Base-by-base conservation (phyloP, 1,140 invertebrate genomes). In the Micrasema minimum region DNA sequence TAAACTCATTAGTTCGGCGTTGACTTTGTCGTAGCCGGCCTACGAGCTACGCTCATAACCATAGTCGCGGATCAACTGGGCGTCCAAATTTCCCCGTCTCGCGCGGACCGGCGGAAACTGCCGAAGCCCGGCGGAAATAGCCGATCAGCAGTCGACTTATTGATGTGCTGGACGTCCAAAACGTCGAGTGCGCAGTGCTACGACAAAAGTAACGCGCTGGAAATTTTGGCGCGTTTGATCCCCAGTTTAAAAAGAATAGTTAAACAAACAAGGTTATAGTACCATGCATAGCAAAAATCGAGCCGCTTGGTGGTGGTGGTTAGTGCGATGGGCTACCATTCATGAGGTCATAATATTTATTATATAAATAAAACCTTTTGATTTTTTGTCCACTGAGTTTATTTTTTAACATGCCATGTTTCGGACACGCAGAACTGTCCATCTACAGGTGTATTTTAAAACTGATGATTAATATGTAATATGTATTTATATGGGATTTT, bases 61-160 rank as follows among this genome's bases (percentile, higher is more conserved):
- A 41, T 64, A 64, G 61, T 41, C 26, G 10, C 55, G 20, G 38
- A 62, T 22, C n/a, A 50, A 70, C 57, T 62, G 68, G 50, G 48
- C 26, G 46, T 45, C 51, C 51, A 51, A 45, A 59, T 59, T 35
- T 16, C 16, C 53, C 65, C 50, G 50, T 45, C 46, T 51, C 37
- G 20, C 14, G 14, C 65, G 31, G 65, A 67, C 41, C 31, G 14
- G 22, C 70, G 70, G 43, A 46, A 35, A 26, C 20, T 11, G 48
- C 66, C 71, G 71, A 68, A 1, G 10, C 7, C 4, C 31, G 26
- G 37, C 65, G 65, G 38, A 67, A 23, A 20, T n/a, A 20, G 9
- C 43, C 67, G 67, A 69, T 48, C 22, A 41, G 31, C n/a, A 31
- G 59, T 35, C 71, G 71, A 73, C 72, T 73, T 73, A 73, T 73